Base-by-base conservation (phyloP, 2,113 vertebrate genomes). In the Hydrolagus affinis region DNA sequence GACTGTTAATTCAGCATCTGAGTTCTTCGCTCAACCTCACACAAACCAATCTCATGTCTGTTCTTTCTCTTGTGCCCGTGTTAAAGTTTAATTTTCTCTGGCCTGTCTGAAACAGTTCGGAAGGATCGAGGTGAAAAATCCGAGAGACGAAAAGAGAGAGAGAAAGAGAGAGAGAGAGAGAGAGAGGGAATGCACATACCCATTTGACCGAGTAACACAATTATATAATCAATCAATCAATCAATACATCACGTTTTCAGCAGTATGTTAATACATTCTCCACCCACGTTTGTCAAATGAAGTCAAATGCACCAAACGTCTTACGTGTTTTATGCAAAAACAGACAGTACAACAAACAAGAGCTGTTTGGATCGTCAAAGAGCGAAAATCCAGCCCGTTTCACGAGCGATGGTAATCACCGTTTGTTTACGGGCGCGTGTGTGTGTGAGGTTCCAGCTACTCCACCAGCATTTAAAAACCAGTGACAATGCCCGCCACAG, bases 131-230 rank as follows among this genome's bases (percentile, higher is more conserved):
- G 59, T 66, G 28, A 28, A 66, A 66, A 83, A 66, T 25, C 62
- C 66, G 59, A 59, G n/a, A 11, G 23, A 17, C n/a, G n/a, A 6
- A 44, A 44, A 44, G 44, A 44, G 44, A 44, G 44, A 44, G 44
- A 11, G 23, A 17, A 8, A 11, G 23, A 17, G 44, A 44, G 6
- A 44, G 44, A 11, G 23, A 17, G 44, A 44, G 6, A 44, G 44
- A 44, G 44, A 44, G 44, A 44, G 44, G 6, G 23, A 17, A 8
- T 66, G 78, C 78, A 83, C 78, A 83, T 68, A 66, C 78, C 25
- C 32, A n/a, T 60, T 75, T 75, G 66, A 83, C 59, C 77, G 64
- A 64, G 60, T 83, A 32, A 83, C 73, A 75, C 25, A 83, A 83
- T 30, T 83, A 83, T 60, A 78, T 30, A 83, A 66, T 57, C 77